Conservation (phyloP, 2,113 vertebrate species). For the Catharus minimus region DNA sequence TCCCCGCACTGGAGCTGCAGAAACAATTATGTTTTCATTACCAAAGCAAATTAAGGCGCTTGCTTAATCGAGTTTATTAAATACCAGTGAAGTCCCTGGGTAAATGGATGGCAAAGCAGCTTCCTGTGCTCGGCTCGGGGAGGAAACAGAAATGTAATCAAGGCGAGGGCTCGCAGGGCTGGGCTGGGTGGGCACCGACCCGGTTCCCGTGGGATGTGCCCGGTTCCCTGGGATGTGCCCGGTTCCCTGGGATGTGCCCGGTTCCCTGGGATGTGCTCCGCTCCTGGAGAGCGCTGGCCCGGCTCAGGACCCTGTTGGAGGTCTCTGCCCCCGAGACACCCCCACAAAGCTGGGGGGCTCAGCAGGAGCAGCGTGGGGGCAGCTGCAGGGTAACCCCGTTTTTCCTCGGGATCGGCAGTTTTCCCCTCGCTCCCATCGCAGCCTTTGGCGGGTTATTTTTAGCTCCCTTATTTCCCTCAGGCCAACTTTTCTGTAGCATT, state of each 20-base stretch:
- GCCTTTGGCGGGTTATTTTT: slow-evolving; percentile 30
- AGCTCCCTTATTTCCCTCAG: slow-evolving; percentile 51
- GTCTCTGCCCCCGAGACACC: neutral
- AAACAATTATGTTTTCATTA: slow-evolving; percentile 71
- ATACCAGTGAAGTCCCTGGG: slow-evolving; percentile 60
- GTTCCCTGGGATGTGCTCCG: neutral
- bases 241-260: neutral
- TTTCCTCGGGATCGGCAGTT: neutral
- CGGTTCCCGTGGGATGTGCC: neutral
- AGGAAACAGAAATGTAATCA: neutral
- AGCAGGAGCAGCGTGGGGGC: neutral
- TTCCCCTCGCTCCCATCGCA: neutral
- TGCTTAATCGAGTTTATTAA: slow-evolving; percentile 71
- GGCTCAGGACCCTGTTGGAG: fast-evolving
- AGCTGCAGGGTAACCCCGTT: neutral
- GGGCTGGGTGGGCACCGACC: neutral
- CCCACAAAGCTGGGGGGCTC: neutral
- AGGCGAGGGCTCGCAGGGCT: neutral
- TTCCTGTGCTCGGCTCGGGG: neutral
- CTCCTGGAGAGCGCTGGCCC: neutral
- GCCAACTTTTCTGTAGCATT: slow-evolving; percentile 55
- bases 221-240: no score
- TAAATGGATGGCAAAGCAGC: slow-evolving; percentile 30
- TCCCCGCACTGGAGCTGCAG: slow-evolving; percentile 47
- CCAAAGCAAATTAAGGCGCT: slow-evolving; percentile 66